phyloP scores from a whole-genome alignment of 2,113 vertebrate genomes.

The Odocoileus virginianus region DNA sequence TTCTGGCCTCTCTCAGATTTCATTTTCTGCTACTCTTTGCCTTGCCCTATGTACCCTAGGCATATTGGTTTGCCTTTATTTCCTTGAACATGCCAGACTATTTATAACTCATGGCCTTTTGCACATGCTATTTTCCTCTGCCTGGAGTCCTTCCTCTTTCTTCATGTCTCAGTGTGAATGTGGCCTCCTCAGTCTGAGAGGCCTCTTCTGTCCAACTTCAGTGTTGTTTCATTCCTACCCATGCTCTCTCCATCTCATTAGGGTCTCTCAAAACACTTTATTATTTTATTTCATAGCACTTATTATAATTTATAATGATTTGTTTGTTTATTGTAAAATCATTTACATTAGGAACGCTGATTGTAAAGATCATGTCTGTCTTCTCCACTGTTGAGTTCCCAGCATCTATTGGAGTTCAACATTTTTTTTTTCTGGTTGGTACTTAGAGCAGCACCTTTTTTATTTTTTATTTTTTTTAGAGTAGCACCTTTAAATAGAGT shows the following conservation, averaged over 20 bases:
- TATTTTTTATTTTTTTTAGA: too few relatives aligned
- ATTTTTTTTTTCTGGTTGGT: too few relatives aligned
- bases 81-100: neutral
- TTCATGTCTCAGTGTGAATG: neutral
- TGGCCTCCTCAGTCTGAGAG: neutral
- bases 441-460: too few relatives aligned
- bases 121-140: neutral
- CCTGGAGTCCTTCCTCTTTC: neutral
- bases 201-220: neutral
- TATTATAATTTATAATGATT: conserved; percentile 17
- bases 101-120: neutral
- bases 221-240: neutral
- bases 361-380: neutral
- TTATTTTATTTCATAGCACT: neutral
- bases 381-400: neutral
- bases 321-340: conserved; percentile 21
- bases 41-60: neutral
- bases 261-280: neutral
- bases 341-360: neutral
- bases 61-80: neutral
- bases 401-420: neutral
- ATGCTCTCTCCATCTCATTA: neutral
- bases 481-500: too few relatives aligned
- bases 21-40: neutral
- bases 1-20: neutral